phyloP scores from a whole-genome alignment of 2,888 invertebrate species.

The Leptopilina syphax region DNA sequence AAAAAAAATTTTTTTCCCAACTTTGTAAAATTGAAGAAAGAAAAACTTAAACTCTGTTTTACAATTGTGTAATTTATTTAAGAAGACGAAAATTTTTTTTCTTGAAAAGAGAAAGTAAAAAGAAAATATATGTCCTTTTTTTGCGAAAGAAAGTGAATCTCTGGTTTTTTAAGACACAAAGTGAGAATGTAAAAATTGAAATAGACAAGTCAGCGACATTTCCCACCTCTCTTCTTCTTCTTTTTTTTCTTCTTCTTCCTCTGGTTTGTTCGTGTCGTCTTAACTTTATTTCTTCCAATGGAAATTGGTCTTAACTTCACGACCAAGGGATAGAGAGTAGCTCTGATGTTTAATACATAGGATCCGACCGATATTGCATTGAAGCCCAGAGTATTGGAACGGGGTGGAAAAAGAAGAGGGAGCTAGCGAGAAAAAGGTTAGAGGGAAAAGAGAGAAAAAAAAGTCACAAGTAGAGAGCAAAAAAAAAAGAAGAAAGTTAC shows the following conservation, averaged over 20 bases:
- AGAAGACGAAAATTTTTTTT: no score
- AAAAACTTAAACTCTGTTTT: background rate
- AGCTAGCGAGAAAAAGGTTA: background rate
- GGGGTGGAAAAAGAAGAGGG: constrained; percentile 26
- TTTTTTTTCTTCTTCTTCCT: background rate
- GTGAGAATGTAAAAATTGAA: constrained; percentile 12
- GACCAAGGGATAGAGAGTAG: constrained; percentile 52
- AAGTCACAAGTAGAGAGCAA: constrained; percentile 32
- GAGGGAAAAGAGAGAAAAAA: constrained; percentile 44
- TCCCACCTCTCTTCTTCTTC: background rate
- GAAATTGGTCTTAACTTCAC: constrained; percentile 56
- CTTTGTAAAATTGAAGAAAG: no score
- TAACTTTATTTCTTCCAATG: constrained; percentile 51
- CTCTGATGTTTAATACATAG: constrained; percentile 73
- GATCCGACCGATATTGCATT: constrained; percentile 71
- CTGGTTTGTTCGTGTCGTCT: constrained; percentile 49
- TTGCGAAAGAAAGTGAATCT: background rate
- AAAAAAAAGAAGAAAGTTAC: constrained; percentile 15
- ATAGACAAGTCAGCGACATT: constrained; percentile 31
- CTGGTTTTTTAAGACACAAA: background rate
- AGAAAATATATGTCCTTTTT: background rate
- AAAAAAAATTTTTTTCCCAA: no score
- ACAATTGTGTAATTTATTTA: no score
- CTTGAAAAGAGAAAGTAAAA: background rate
- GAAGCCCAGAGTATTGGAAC: constrained; percentile 45